Conservation (phyloP, 2,888 invertebrate genomes). For the Scaptomyza reducta region DNA sequence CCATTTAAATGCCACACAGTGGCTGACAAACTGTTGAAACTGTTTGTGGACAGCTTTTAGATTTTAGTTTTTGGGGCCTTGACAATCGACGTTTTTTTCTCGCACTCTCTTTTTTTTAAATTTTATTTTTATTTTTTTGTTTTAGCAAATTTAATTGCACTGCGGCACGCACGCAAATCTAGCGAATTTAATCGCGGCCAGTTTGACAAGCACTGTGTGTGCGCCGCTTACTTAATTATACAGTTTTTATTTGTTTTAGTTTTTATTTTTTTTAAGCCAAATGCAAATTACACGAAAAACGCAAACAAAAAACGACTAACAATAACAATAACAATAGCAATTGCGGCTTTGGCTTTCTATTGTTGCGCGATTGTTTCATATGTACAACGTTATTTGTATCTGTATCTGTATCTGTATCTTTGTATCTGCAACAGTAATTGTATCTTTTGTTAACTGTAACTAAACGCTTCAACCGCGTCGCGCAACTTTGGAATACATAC, state of each 20-base stretch:
- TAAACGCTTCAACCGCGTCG: constrained; percentile 35
- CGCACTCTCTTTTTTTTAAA: not conserved
- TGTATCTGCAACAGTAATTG: constrained; percentile 29
- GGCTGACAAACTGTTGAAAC: constrained; percentile 50
- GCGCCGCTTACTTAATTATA: constrained; percentile 43
- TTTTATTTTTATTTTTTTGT: no score
- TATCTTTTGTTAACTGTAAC: constrained; percentile 16
- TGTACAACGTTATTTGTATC: constrained; percentile 14
- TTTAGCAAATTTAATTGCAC: constrained; percentile 55
- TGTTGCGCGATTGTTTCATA: constrained; percentile 49
- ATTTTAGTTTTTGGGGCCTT: constrained; percentile 48
- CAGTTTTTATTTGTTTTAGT: constrained; percentile 25
- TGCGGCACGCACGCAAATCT: constrained; percentile 59
- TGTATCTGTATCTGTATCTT: constrained; percentile 22
- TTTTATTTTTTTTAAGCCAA: constrained; percentile 29
- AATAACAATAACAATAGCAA: constrained; percentile 32
- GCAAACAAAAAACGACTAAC: constrained; percentile 17
- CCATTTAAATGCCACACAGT: constrained; percentile 20
- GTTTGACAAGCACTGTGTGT: constrained; percentile 56
- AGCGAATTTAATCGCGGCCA: constrained; percentile 44
- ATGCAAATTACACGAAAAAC: constrained; percentile 61
- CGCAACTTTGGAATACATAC: constrained; percentile 53
- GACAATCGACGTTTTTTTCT: constrained; percentile 51
- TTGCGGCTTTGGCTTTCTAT: constrained; percentile 55
- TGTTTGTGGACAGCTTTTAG: constrained; percentile 25